Evolutionary conservation across 2,797 vertebrate species (phyloP).

Genomic region (Coccyzus lansbergi): DNA sequence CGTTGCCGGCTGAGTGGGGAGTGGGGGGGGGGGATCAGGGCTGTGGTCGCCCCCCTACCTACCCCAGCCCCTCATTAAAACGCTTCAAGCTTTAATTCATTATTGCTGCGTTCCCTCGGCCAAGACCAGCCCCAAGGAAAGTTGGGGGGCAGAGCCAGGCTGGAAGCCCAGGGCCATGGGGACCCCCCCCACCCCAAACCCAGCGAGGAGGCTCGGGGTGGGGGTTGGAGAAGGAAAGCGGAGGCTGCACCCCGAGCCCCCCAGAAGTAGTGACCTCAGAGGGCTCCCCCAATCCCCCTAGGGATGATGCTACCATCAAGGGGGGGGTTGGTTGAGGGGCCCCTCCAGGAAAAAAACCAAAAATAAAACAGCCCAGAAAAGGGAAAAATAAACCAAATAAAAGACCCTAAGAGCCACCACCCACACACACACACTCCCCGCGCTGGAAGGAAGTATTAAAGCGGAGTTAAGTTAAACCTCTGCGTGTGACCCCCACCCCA

Average conservation of each 20-base stretch:
- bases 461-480: constrained; percentile 34
- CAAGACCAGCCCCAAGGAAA: not conserved
- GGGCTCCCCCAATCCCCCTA: not conserved
- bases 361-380: not conserved
- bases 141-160: not conserved
- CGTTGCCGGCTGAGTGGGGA: not conserved
- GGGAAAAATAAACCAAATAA: not conserved
- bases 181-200: not conserved
- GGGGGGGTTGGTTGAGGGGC: not conserved
- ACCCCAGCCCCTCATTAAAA: no score
- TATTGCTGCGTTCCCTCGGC: not conserved
- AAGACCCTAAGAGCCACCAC: not conserved
- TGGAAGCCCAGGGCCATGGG: not conserved
- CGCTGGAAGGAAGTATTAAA: constrained; percentile 45
- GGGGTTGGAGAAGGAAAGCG: not conserved
- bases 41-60: not conserved
- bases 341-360: no score
- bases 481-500: not conserved
- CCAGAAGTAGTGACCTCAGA: not conserved
- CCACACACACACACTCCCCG: not conserved
- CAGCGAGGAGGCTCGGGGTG: no score
- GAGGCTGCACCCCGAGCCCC: not conserved
- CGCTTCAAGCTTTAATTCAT: not conserved
- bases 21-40: not conserved
- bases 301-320: not conserved